Base-by-base conservation (phyloP, 2,113 vertebrate species). In the Bufo bufo region DNA sequence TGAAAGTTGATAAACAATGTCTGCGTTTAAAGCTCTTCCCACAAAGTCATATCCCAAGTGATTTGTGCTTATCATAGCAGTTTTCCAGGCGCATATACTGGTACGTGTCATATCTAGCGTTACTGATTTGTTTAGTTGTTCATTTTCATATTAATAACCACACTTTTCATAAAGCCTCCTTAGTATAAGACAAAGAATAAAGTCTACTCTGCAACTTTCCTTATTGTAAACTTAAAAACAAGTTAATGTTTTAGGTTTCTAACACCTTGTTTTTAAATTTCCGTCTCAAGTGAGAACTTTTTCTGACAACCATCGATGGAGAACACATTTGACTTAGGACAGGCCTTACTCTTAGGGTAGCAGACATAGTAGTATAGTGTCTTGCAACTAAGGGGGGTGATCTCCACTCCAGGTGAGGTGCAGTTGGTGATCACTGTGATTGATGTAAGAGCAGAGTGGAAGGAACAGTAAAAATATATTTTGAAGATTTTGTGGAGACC, bases 1-100 rank as follows among this genome's bases (percentile, higher is more conserved):
- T 96, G 95, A 94, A 96, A 95, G 93, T 93, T 94, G 95, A 95
- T 95, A 96, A 96, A 95, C 93, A 93, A 93, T 94, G 93, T 94
- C 93, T 94, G 93, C 95, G 94, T 94, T 92, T 92, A 92, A 93
- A 90, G 90, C 92, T 92, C 94, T 95, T 96, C 96, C 95, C 95
- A 95, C 94, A 94, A 94, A 93, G 90, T 91, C 92, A 77, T 78
- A 92, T 94, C 93, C 91, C 94, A 89, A 91, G 91, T 0, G 94
- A 94, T 95, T 95, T 94, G 93, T 94, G 95, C 94, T 96, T 96
- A 96, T 96, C 95, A 92, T 91, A 92, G 92, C 92, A 93, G 95
- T 94, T 93, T 94, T 95, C 91, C 92, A 91, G 93, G 94, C 94
- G 92, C 93, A 95, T 94, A 95, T 93, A 91, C 93, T 93, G 94